These are phyloP conservation scores for Actinernus sp. DNA, from an alignment of 92 coral and sea anemone species.

Conservation along the genomic window DNA sequence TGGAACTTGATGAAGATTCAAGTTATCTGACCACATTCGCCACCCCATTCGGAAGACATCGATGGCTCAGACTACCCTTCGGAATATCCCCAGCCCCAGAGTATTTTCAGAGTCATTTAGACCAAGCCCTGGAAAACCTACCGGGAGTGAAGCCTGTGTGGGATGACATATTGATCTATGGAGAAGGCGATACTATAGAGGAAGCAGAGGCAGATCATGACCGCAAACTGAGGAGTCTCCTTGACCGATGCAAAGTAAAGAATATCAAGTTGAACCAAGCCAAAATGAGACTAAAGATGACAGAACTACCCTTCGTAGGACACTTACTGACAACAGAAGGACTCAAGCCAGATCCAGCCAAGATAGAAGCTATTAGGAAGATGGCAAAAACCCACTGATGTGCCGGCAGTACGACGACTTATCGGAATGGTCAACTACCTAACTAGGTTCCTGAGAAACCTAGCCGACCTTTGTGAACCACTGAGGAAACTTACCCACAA, in stretches of 20 bases:
- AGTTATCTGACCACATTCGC: conserved; percentile 37
- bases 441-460: not conserved
- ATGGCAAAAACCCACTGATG: not conserved
- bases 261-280: conserved; percentile 37
- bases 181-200: conserved; percentile 35
- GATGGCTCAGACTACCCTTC: conserved; percentile 36
- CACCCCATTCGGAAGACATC: conserved; percentile 34
- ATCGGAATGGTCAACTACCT: not conserved
- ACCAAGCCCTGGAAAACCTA: conserved; percentile 37
- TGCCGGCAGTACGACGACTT: not conserved
- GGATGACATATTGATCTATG: conserved; percentile 46
- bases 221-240: conserved; percentile 15
- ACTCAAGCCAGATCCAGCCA: no score
- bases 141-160: conserved; percentile 30
- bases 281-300: not conserved
- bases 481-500: not conserved
- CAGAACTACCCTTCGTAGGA: not conserved
- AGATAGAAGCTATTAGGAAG: not conserved
- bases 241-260: conserved; percentile 31
- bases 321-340: not conserved
- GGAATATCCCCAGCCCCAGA: conserved; percentile 48
- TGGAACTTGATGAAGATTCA: conserved; percentile 38
- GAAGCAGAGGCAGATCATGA: conserved; percentile 34
- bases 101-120: conserved; percentile 22
- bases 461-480: not conserved